Evolutionary conservation across 2,113 vertebrate genomes (phyloP), one percentile per base, ranked within the genome.

Genomic region (Clarias batrachus): DNA sequence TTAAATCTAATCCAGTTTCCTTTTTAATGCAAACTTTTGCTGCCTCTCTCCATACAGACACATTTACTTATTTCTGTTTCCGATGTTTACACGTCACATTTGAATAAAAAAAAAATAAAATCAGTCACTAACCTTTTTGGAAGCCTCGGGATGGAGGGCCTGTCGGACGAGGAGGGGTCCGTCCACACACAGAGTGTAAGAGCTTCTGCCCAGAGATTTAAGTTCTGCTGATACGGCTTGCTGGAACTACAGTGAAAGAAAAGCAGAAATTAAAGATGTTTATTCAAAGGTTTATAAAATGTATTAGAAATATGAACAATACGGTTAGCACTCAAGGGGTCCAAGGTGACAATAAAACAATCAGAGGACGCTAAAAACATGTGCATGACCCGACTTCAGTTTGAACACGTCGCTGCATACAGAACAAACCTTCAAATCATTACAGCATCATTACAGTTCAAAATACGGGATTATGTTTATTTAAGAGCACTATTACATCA

Each of bases 101-200:
- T 19, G 25, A 65, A 19, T 65, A 41, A 33, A 33, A 33, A 33
- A 33, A 1, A 33, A 33, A 33, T 33, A 21, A 85, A 3, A 27
- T 66, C 4, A 0, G 11, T 56, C 30, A 14, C 25, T 81, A 94
- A 98, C 97, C 97, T 99, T 99, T 92, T 97, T 98, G 89, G 97
- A 99, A 65, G 97, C 96, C 90, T 99, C 97, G 0, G 98, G 97
- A 89, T 99, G 98, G 74, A 99, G 95, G 74, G 96, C 97, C 91
- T 99, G 98, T 85, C 97, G 95, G 81, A 99, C 93, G 88, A 99
- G 90, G 57, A 96, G 94, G 80, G 97, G 96, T 87, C 97, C 96
- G 94, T 97, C 95, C 5, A 97, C 97, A 91, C 97, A 97, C 80
- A 99, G 96, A 0, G 94, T 95, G 90, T 96, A 98, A 0, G 96